Evolutionary conservation across 2,113 vertebrate species (phyloP), one percentile per base, ranked within the genome.

Genomic region (Polypterus senegalus): DNA sequence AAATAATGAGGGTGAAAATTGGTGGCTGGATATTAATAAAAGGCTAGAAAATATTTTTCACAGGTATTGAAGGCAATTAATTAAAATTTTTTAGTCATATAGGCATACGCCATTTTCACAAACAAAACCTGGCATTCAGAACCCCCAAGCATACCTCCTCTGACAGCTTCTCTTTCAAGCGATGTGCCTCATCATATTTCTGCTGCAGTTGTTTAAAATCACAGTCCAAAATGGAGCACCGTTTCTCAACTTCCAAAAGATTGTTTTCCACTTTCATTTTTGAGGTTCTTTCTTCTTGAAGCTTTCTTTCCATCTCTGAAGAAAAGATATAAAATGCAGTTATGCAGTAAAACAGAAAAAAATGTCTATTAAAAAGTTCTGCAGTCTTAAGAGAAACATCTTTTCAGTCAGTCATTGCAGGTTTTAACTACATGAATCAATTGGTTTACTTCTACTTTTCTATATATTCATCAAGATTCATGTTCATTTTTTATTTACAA

Each of bases 181-280:
- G 79, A 10, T 92, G 86, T 48, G 97, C 84, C 70, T 98, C 94
- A 0, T 93, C 92, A 10, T 94, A 82, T 70, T 92, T 97, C 85
- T 99, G 96, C 60, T 94, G 85, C 0, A 92, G 89, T 74, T 99
- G 96, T 70, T 98, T 98, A 67, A 96, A 88, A 77, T 99, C 95
- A 6, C 94, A 98, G 78, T 97, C 96, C 70, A 95, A 78, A 84
- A 99, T 87, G 58, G 94, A 97, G 73, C 91, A 90, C 62, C 86
- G 88, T 67, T 96, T 99, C 81, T 99, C 96, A 70, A 88, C 86
- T 71, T 99, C 94, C 69, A 99, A 74, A 57, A 98, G 76, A 8
- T 83, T 75, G 78, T 97, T 98, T 76, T 97, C 96, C 61, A 97
- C 86, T 59, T 89, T 90, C 61, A 93, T 83, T 69, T 98, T 97